Conservation (phyloP, 2,113 vertebrate genomes). For the Dermatemys mawii region DNA sequence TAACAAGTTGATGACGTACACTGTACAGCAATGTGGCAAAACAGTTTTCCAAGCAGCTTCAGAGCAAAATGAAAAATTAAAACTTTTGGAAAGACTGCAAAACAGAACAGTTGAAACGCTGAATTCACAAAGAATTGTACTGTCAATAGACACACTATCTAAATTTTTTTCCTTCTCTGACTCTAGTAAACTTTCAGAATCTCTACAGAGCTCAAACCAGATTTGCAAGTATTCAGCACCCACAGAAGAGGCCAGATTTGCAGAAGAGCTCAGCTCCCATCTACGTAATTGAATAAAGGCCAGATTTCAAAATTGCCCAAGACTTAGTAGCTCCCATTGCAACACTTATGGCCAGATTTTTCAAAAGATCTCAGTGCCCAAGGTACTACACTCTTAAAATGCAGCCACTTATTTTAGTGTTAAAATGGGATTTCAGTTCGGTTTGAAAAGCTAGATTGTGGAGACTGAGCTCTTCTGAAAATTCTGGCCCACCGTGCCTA, state of each 20-base stretch:
- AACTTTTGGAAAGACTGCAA: background rate
- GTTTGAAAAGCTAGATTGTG: background rate
- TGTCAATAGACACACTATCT: background rate
- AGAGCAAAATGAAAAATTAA: background rate
- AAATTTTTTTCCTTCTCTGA: background rate
- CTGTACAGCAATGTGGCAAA: background rate
- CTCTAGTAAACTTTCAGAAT: background rate
- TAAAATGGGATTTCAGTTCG: background rate
- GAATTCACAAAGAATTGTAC: background rate
- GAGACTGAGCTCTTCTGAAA: background rate
- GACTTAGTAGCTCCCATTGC: background rate
- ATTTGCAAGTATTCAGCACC: background rate
- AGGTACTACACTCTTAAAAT: background rate
- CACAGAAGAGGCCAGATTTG: background rate
- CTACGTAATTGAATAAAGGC: background rate
- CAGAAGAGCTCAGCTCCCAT: background rate
- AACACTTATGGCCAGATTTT: background rate
- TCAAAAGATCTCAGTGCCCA: background rate
- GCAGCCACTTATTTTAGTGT: rapidly evolving
- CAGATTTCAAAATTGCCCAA: background rate
- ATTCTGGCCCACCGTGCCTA: background rate
- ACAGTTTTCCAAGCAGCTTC: background rate
- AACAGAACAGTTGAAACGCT: background rate
- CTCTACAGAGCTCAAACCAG: background rate
- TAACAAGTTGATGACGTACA: background rate